Percentiles rank a stretch among this genome's conserved stretches.
Evolutionary conservation across 2,113 vertebrate genomes (phyloP).

Genomic region (Verasper variegatus): DNA sequence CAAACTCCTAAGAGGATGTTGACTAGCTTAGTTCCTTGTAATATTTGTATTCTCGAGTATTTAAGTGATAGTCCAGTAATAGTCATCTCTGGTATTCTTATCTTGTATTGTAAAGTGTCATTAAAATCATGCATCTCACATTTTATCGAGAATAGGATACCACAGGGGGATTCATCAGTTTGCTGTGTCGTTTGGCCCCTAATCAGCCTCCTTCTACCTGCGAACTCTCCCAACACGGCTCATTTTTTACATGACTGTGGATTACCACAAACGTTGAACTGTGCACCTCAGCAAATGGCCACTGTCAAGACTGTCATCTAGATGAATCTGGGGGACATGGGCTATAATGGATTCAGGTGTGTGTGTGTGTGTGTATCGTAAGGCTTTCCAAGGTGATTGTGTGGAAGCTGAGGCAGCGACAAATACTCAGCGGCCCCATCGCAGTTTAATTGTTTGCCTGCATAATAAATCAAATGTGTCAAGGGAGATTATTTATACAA

Average conservation of each 20-base stretch:
- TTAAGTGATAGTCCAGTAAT: too few relatives aligned
- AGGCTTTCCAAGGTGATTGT: constrained; percentile 47
- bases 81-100: too few relatives aligned
- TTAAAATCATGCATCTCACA: background rate
- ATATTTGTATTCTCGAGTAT: background rate
- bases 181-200: background rate
- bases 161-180: background rate
- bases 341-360: constrained; percentile 25
- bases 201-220: background rate
- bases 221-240: constrained; percentile 4
- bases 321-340: constrained; percentile 42
- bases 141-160: background rate
- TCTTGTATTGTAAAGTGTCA: background rate
- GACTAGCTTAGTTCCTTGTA: too few relatives aligned
- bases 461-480: constrained; percentile 79
- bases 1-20: too few relatives aligned
- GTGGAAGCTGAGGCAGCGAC: constrained; percentile 57
- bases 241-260: constrained; percentile 29
- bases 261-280: constrained; percentile 53
- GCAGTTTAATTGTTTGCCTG: constrained; percentile 78
- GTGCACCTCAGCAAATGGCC: constrained; percentile 62
- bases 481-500: constrained; percentile 74
- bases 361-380: constrained; percentile 11
- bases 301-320: constrained; percentile 55
- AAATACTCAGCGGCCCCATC: constrained; percentile 55